Percentiles rank a stretch among this genome's conserved stretches.
phyloP scores from a whole-genome alignment of 2,888 invertebrate species.

The Zonitis immaculata region DNA sequence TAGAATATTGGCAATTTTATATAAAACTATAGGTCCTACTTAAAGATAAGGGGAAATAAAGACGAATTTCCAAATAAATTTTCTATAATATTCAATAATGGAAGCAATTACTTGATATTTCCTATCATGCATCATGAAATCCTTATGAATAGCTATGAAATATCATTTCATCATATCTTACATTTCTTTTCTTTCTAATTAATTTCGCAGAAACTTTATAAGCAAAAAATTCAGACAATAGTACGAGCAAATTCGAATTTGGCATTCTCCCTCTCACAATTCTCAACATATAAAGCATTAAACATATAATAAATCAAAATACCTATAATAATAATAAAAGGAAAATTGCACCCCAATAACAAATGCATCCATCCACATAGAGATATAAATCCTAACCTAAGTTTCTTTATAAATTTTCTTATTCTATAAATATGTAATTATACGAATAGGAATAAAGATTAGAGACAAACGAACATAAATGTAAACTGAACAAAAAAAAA shows the following conservation, averaged over 20 bases:
- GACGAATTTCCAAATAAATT: not conserved
- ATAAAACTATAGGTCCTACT: no score
- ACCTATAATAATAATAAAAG: no score
- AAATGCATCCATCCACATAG: not conserved
- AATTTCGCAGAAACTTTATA: not conserved
- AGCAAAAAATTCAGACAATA: not conserved
- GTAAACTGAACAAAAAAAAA: not conserved
- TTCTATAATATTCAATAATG: slow-evolving; percentile 20
- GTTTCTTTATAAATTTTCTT: not conserved
- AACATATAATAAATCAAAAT: slow-evolving; percentile 1
- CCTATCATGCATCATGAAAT: slow-evolving; percentile 24
- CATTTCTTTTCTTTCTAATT: slow-evolving; percentile 1
- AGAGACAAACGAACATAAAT: not conserved
- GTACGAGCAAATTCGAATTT: not conserved
- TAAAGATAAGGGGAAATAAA: no score
- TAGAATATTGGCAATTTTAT: no score
- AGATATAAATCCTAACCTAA: not conserved
- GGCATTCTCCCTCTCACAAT: not conserved
- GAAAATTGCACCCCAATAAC: not conserved
- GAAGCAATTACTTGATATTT: slow-evolving; percentile 24
- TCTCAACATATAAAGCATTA: slow-evolving; percentile 15
- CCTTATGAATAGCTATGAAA: slow-evolving; percentile 4
- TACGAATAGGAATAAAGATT: not conserved
- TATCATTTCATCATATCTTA: not conserved
- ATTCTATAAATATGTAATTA: not conserved